A percentile compares a stretch with the other conserved stretches of the same genome.
phyloP scores from a whole-genome alignment of 2,888 invertebrate species.

The Pogonocherus hispidulus region DNA sequence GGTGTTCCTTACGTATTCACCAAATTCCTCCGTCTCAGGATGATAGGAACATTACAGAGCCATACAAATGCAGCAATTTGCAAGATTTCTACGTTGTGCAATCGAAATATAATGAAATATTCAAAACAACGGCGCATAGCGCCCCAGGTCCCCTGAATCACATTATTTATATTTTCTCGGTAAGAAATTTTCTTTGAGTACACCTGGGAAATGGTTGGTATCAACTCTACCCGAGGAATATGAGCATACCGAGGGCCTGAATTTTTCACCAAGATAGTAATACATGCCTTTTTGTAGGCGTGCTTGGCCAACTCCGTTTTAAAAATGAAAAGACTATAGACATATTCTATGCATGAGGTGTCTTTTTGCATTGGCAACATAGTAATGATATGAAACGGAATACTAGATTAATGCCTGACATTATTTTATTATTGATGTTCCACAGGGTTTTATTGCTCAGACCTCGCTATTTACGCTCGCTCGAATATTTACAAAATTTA shows the following conservation, averaged over 20 bases:
- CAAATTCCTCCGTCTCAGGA: too few relatives aligned
- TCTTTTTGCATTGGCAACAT: too few relatives aligned
- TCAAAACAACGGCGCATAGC: constrained; percentile 45
- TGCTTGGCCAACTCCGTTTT: neutral
- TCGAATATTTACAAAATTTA: too few relatives aligned
- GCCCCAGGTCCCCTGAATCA: constrained; percentile 46
- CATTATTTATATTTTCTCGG: constrained; percentile 54
- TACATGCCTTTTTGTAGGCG: neutral
- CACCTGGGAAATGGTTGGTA: constrained; percentile 53
- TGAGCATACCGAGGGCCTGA: constrained; percentile 7
- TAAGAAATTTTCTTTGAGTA: constrained; percentile 50
- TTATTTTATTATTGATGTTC: too few relatives aligned
- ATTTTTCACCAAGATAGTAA: constrained; percentile 3
- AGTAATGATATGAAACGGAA: too few relatives aligned
- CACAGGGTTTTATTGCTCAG: too few relatives aligned
- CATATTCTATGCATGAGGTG: too few relatives aligned
- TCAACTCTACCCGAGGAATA: constrained; percentile 1
- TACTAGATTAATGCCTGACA: too few relatives aligned
- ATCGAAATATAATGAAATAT: constrained; percentile 54
- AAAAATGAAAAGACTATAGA: neutral
- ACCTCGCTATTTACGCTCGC: too few relatives aligned
- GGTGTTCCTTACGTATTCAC: too few relatives aligned
- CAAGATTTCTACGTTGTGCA: constrained; percentile 46
- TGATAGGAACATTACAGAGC: too few relatives aligned
- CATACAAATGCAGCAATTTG: constrained; percentile 46